These are phyloP conservation scores for Andrena minutula DNA, from an alignment of 2,888 invertebrate genomes.

Conservation along the genomic window DNA sequence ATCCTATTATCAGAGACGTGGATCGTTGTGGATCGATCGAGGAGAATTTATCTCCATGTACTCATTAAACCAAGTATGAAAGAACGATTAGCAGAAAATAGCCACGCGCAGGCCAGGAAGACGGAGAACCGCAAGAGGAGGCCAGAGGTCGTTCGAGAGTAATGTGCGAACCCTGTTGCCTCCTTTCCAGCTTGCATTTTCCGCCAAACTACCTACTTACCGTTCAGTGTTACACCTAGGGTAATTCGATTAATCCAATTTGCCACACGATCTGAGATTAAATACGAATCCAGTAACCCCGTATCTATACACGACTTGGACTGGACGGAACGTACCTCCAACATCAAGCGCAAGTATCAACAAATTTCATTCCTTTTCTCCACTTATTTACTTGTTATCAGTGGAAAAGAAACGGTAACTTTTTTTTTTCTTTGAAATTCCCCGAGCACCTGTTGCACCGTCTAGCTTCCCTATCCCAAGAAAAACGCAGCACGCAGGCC, in stretches of 20 bases:
- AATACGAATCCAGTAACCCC: background rate
- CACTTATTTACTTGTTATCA: too few species aligned
- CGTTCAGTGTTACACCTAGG: background rate
- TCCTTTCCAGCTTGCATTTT: slow-evolving; percentile 23
- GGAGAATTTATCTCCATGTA: background rate
- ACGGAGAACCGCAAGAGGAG: slow-evolving; percentile 40
- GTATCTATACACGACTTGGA: too few species aligned
- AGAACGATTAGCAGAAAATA: slow-evolving; percentile 16
- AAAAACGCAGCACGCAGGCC: too few species aligned
- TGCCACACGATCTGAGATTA: background rate
- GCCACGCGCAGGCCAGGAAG: background rate
- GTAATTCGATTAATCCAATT: background rate
- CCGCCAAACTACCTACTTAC: background rate
- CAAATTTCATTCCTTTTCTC: too few species aligned
- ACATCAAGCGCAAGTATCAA: too few species aligned
- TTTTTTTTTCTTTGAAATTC: too few species aligned
- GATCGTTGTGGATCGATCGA: slow-evolving; percentile 1
- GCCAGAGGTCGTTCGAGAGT: slow-evolving; percentile 38
- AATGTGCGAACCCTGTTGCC: slow-evolving; percentile 48
- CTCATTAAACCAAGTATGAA: background rate
- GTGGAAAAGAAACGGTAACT: too few species aligned
- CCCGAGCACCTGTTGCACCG: too few species aligned
- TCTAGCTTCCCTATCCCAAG: too few species aligned
- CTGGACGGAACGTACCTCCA: too few species aligned
- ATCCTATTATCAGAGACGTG: background rate